These are phyloP conservation scores for Lampris megalopsis DNA, from an alignment of 2,113 vertebrate species.

Conservation along the genomic window DNA sequence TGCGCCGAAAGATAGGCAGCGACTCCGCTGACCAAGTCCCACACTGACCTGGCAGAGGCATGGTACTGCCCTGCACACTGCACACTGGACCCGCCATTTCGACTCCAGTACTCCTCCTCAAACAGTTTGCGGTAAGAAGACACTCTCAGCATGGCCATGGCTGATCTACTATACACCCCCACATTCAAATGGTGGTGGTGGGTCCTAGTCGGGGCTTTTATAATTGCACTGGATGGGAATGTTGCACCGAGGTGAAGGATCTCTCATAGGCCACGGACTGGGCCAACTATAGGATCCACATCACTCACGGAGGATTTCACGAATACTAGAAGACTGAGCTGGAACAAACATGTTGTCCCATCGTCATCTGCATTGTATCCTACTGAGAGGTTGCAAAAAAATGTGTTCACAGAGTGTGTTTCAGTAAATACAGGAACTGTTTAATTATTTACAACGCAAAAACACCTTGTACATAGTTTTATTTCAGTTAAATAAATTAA, in stretches of 20 bases:
- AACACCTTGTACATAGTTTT: slow-evolving; percentile 69
- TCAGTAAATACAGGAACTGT: not conserved
- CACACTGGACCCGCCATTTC: slow-evolving; percentile 30
- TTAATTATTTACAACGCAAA: slow-evolving; percentile 5
- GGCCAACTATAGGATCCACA: slow-evolving; percentile 65
- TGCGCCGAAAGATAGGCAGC: too few relatives aligned
- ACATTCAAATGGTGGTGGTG: slow-evolving; percentile 33
- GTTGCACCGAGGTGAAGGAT: slow-evolving; percentile 66
- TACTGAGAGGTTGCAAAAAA: not conserved
- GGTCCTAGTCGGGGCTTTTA: slow-evolving; percentile 56
- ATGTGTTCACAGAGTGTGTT: not conserved
- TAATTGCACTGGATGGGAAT: slow-evolving; percentile 66
- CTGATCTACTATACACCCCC: slow-evolving; percentile 15
- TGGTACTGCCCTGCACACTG: slow-evolving; percentile 63
- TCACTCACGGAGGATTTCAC: slow-evolving; percentile 75
- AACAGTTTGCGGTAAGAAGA: slow-evolving; percentile 83
- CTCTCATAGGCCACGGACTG: slow-evolving; percentile 44
- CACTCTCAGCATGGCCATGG: slow-evolving; percentile 79
- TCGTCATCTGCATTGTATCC: not conserved
- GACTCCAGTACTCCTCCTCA: slow-evolving; percentile 63
- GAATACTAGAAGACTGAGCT: slow-evolving; percentile 38
- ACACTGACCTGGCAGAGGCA: slow-evolving; percentile 72
- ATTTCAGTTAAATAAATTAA: slow-evolving; percentile 87
- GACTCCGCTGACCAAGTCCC: not conserved
- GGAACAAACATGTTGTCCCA: not conserved